Conservation (phyloP, 2,797 vertebrate genomes). For the Leptatherina wallacei region DNA sequence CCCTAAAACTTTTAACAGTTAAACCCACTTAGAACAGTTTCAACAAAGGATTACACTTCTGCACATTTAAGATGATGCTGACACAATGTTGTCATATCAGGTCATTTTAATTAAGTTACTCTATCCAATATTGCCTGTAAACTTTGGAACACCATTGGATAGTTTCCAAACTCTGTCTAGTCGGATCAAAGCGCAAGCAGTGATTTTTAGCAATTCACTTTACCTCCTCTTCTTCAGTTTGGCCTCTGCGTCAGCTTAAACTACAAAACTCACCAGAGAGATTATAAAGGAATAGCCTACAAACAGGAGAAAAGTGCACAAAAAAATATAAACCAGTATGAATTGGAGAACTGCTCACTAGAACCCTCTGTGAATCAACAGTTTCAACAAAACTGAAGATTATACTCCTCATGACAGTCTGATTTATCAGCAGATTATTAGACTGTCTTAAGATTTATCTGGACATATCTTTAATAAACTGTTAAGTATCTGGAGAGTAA, state of each 20-base stretch:
- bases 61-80: neutral
- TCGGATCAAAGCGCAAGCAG: neutral
- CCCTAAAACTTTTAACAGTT: too few species aligned
- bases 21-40: neutral
- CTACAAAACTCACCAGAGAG: neutral
- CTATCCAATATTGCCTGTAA: neutral
- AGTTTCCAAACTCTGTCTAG: neutral
- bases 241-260: too few species aligned
- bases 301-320: neutral
- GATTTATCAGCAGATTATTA: neutral
- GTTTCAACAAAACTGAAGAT: slow-evolving; percentile 1
- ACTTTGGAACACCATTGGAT: neutral
- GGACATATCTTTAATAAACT: neutral
- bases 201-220: neutral
- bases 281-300: neutral
- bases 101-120: neutral
- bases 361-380: neutral
- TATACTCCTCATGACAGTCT: neutral
- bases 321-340: neutral
- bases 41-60: neutral
- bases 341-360: neutral
- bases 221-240: too few species aligned
- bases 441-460: neutral
- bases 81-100: neutral
- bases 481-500: neutral